Conservation (phyloP, 1,140 invertebrate genomes). For the Atta cephalotes region DNA sequence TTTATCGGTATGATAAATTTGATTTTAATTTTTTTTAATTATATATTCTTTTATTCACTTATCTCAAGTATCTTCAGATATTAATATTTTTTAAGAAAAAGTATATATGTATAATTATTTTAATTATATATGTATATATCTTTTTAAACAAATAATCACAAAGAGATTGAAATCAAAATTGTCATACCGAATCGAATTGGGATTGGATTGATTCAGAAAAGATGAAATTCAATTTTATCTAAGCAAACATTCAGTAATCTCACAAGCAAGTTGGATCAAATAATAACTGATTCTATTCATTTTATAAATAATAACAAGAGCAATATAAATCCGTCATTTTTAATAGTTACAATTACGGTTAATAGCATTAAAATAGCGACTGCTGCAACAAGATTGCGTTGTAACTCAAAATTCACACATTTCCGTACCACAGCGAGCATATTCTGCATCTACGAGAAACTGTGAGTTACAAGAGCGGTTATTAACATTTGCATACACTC, state of each 20-base stretch:
- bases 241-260: conserved; percentile 13
- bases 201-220: background rate
- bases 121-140: background rate
- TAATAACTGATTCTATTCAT: background rate
- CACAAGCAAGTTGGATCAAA: background rate
- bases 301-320: conserved; percentile 6
- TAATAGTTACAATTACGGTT: conserved; percentile 25
- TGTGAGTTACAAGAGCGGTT: conserved; percentile 40
- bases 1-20: background rate
- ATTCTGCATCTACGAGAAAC: conserved; percentile 41
- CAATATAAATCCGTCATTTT: conserved; percentile 7
- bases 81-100: background rate
- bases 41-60: background rate
- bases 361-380: conserved; percentile 25
- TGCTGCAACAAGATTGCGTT: conserved; percentile 55
- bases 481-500: conserved; percentile 62
- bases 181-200: background rate
- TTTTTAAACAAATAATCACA: background rate
- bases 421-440: conserved; percentile 20
- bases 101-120: background rate
- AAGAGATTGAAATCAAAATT: background rate
- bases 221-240: background rate
- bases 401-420: conserved; percentile 42
- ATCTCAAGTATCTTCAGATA: background rate
- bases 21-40: background rate